Evolutionary conservation across 2,113 vertebrate genomes (phyloP).

Genomic region (Oreochromis aureus): DNA sequence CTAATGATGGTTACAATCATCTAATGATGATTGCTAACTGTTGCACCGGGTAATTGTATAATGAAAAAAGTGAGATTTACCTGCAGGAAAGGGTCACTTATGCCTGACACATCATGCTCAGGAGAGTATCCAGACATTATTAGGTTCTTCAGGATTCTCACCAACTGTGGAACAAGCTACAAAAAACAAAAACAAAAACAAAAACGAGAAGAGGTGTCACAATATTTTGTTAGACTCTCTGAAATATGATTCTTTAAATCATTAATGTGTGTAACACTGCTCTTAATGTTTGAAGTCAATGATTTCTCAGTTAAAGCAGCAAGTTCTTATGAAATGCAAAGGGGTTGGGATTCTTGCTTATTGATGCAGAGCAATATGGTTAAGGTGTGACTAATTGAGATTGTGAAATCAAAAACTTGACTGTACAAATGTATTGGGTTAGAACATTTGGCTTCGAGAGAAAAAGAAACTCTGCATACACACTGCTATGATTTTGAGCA

Average conservation of each 20-base stretch:
- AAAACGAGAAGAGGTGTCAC: slow-evolving; percentile 14
- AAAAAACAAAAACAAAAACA: slow-evolving; percentile 12
- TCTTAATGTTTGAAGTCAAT: neutral
- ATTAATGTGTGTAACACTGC: neutral
- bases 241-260: neutral
- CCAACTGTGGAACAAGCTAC: slow-evolving; percentile 97
- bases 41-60: neutral
- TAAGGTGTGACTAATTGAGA: neutral
- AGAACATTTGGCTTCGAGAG: neutral
- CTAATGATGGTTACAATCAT: neutral
- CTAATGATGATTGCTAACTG: neutral
- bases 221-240: neutral
- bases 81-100: slow-evolving; percentile 98
- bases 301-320: neutral
- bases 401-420: slow-evolving; percentile 1
- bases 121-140: slow-evolving; percentile 99
- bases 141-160: slow-evolving; percentile 98
- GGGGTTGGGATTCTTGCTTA: neutral
- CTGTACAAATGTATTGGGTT: slow-evolving; percentile 27
- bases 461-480: neutral
- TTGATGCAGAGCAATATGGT: neutral
- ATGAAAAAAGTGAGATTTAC: slow-evolving; percentile 59
- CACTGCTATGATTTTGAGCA: neutral
- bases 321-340: neutral
- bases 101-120: slow-evolving; percentile 98